phyloP scores from a whole-genome alignment of 2,113 vertebrate genomes.

The Ancistrus triradiatus region DNA sequence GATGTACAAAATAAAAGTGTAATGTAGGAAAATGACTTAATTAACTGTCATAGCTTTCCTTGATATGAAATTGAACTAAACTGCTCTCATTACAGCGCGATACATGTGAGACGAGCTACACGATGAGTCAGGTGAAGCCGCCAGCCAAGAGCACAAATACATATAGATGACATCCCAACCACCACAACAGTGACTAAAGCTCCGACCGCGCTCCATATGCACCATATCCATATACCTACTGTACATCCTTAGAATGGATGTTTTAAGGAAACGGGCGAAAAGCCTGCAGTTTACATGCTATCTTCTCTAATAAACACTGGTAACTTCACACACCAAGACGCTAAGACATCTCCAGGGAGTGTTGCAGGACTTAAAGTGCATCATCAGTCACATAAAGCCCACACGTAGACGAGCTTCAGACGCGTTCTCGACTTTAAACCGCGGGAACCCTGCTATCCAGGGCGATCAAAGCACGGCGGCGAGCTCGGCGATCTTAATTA shows the following conservation, averaged over 20 bases:
- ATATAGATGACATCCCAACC: not conserved
- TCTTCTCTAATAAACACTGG: not conserved
- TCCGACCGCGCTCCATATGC: not conserved
- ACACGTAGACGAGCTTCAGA: not conserved
- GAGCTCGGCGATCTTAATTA: no score
- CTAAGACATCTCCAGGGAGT: not conserved
- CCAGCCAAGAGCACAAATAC: not conserved
- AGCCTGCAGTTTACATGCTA: not conserved
- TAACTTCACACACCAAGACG: not conserved
- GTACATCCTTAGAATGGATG: no score
- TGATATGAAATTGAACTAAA: no score
- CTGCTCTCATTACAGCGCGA: no score
- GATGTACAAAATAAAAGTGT: no score
- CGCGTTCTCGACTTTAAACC: not conserved
- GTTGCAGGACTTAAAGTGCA: not conserved
- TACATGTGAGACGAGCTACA: no score
- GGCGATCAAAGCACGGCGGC: conserved; percentile 11
- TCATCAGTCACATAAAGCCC: not conserved
- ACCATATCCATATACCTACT: not conserved
- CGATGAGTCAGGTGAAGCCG: no score
- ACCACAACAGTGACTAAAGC: conserved; percentile 1
- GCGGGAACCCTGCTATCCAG: conserved; percentile 18
- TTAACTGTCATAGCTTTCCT: no score
- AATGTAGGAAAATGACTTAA: no score
- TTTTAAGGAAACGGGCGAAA: no score